These are phyloP conservation scores for Orthonyx spaldingii DNA, from an alignment of 2,113 vertebrate genomes.

Conservation along the genomic window DNA sequence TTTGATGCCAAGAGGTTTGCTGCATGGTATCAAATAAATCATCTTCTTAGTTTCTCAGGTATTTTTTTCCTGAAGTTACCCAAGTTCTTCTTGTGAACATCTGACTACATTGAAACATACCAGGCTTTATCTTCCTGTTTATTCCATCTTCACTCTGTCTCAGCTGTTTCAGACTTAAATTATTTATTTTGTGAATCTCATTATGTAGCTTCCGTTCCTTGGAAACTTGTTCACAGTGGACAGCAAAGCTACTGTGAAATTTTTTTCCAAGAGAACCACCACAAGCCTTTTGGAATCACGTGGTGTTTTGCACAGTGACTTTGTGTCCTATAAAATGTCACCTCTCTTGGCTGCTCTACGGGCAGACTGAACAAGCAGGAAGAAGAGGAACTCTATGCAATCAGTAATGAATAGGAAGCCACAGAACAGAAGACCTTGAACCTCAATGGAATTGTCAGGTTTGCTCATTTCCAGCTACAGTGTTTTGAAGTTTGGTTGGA, in stretches of 20 bases:
- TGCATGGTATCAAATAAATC: neutral
- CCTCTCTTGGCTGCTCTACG: neutral
- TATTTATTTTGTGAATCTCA: neutral
- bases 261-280: neutral
- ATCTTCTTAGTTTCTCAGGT: neutral
- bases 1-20: neutral
- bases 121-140: neutral
- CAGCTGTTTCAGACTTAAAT: neutral
- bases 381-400: neutral
- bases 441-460: neutral
- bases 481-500: neutral
- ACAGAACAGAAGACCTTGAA: neutral
- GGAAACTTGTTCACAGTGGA: neutral
- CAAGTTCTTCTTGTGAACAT: neutral
- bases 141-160: neutral
- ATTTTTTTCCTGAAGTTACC: neutral
- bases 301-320: neutral
- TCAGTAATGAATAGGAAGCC: neutral
- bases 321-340: neutral
- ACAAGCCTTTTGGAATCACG: neutral
- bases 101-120: neutral
- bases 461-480: neutral
- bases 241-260: neutral
- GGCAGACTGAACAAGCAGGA: neutral
- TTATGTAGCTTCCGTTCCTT: neutral